Conservation (phyloP, 1,140 invertebrate genomes). For the Drosophila azteca region DNA sequence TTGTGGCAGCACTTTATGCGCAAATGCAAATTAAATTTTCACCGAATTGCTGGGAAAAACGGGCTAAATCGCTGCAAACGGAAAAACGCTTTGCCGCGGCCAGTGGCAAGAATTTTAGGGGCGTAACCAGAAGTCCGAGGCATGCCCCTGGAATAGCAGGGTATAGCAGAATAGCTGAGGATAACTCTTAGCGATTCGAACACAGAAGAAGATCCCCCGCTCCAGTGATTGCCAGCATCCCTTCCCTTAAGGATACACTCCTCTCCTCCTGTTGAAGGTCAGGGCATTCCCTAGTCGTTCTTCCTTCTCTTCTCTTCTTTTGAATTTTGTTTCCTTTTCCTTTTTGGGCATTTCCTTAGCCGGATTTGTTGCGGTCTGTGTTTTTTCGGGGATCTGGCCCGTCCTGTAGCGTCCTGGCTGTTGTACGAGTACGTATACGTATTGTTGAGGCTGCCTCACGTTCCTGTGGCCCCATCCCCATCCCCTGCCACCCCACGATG, state of each 20-base stretch:
- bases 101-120: conserved; percentile 54
- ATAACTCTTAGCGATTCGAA: too few species aligned
- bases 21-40: conserved; percentile 81
- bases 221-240: too few species aligned
- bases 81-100: conserved; percentile 44
- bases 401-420: too few species aligned
- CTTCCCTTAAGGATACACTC: too few species aligned
- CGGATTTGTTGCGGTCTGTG: conserved; percentile 1
- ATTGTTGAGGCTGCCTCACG: conserved; percentile 49
- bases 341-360: not conserved
- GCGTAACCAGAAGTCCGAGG: conserved; percentile 3
- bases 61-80: conserved; percentile 39
- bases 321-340: conserved; percentile 13
- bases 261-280: not conserved
- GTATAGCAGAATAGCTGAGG: not conserved
- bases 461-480: conserved; percentile 24
- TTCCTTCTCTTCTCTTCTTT: not conserved
- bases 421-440: not conserved
- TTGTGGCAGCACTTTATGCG: conserved; percentile 69
- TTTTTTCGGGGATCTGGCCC: conserved; percentile 25
- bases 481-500: conserved; percentile 9
- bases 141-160: not conserved
- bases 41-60: conserved; percentile 44
- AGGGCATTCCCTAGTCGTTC: not conserved
- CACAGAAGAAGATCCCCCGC: too few species aligned